Evolutionary conservation across 1,140 invertebrate genomes (phyloP).

Genomic region (Melanaphis sacchari): DNA sequence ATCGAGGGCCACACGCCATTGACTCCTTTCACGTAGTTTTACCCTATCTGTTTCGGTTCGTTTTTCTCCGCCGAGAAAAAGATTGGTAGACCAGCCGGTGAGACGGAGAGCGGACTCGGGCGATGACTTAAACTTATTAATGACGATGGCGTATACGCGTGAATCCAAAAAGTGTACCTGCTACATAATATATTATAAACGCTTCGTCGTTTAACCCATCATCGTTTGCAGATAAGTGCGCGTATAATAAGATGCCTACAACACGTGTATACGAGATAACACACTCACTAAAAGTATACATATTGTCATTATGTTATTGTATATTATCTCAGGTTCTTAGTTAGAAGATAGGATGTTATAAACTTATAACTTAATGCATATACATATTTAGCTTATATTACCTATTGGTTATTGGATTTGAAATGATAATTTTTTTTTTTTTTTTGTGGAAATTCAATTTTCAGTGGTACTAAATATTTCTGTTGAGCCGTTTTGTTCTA

Average conservation of each 20-base stretch:
- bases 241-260: background rate
- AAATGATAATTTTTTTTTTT: background rate
- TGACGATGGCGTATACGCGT: background rate
- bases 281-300: background rate
- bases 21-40: slow-evolving; percentile 50
- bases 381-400: no score
- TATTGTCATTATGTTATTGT: background rate
- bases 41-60: slow-evolving; percentile 42
- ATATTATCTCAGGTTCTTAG: background rate
- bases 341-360: background rate
- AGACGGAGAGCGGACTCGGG: background rate
- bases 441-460: background rate
- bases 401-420: no score
- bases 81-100: background rate
- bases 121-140: slow-evolving; percentile 35
- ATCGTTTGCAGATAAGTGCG: slow-evolving; percentile 3
- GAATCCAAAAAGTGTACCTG: background rate
- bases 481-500: no score
- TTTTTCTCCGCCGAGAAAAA: background rate
- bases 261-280: background rate
- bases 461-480: background rate
- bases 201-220: background rate
- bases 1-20: slow-evolving; percentile 55
- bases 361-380: no score
- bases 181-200: background rate